phyloP scores from a whole-genome alignment of 2,113 vertebrate species.

The Ophiodon elongatus region DNA sequence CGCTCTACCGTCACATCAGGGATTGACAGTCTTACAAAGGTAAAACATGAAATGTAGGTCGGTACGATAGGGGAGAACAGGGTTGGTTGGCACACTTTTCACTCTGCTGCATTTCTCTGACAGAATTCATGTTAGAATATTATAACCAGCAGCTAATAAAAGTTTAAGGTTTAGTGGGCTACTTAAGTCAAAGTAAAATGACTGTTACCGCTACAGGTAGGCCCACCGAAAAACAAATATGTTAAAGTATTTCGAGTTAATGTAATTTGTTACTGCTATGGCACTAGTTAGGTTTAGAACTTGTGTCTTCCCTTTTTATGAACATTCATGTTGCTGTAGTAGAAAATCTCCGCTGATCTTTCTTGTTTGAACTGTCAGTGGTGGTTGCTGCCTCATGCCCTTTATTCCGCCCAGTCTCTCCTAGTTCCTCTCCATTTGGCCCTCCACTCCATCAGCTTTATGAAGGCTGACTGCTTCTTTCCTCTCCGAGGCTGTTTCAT shows the following conservation, averaged over 20 bases:
- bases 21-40: background rate
- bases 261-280: background rate
- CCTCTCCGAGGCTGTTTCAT: constrained; percentile 70
- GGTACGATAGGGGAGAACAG: background rate
- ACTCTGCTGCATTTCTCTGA: no score
- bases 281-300: no score
- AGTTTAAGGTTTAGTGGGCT: no score
- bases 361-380: constrained; percentile 16
- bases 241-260: no score
- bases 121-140: no score
- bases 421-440: constrained; percentile 84
- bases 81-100: no score
- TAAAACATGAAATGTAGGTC: background rate
- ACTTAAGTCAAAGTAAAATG: no score
- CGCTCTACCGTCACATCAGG: no score
- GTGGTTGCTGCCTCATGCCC: constrained; percentile 16
- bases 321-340: background rate
- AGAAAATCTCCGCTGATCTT: background rate
- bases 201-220: no score
- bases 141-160: no score
- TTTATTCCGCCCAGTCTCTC: constrained; percentile 72
- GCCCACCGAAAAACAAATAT: no score
- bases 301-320: background rate
- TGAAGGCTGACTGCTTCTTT: constrained; percentile 76
- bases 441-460: constrained; percentile 72